Evolutionary conservation across 1,140 invertebrate genomes (phyloP), one percentile per base, ranked within the genome.

Genomic region (Drosophila ambigua): DNA sequence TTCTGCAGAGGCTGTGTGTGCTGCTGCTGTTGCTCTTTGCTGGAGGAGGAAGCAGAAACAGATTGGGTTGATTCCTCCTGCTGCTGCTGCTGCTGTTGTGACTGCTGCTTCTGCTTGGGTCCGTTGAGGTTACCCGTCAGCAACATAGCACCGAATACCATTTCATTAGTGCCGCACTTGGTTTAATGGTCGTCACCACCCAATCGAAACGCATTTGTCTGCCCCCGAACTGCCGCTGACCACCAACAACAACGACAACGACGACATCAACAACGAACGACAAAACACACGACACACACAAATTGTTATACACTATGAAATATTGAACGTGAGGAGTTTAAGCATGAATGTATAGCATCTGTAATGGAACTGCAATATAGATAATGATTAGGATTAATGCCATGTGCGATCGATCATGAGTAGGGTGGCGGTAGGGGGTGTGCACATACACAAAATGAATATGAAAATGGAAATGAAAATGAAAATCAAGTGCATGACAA

Each of bases 121-220:
- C 74, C 66, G 78, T 85, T 90, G 11, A 68, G 52, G 80, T 81
- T 91, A 73, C 88, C 90, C 79, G 88, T 76, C 79, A 90, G 76
- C 76, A 92, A 88, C 90, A 92, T 92, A 90, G 84, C 91, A 92
- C 84, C 80, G 81, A 90, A 83, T 61, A 92, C 91, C 91, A 92
- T 92, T 82, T 91, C 90, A 91, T 91, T 77, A 90, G 77, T 67
- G 76, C 65, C 72, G 45, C 83, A 84, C 77, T 89, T 77, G 39
- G 46, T 67, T 64, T 58, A 67, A 88, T 83, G 54, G 71, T 24
- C 23, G 71, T 24, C 23, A 24, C 63, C 50, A 46, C 61, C 60
- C 51, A 78, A 58, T 72, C 31, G 44, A 48, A 60, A 48, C 26
- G 66, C 67, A 71, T 67, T 39, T 31, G 24, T 58, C 65, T 58